Evolutionary conservation across 2,113 vertebrate genomes (phyloP), one percentile per base, ranked within the genome.

Genomic region (Otus sunia): DNA sequence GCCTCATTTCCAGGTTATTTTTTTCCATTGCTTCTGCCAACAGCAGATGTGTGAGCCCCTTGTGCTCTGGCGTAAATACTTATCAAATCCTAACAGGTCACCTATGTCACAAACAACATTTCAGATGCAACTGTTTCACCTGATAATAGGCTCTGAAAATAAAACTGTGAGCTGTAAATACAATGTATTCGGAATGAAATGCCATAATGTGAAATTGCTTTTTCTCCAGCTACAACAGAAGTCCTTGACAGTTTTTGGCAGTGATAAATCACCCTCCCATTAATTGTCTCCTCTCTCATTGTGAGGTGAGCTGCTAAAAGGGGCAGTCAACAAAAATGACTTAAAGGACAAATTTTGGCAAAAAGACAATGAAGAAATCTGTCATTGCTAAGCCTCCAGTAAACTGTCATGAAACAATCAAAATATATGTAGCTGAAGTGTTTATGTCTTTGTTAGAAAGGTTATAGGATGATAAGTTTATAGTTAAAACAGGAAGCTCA

Each of bases 191-290:
- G 98, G 99, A 99, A 99, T 99, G 99, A 99, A 99, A 99, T 99
- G 98, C 99, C 99, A 99, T 99, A 99, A 99, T 99, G 99, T 99
- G 99, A 99, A 99, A 99, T 99, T 99, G 99, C 98, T 98, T 98
- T 99, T 98, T 98, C 98, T 99, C 99, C 98, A 98, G 99, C 99
- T 99, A 99, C 99, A 99, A 99, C 99, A 99, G 99, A 99, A 99
- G 99, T 99, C 99, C 99, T 99, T 99, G 99, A 99, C 99, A 99
- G 99, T 99, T 99, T 99, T 98, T 99, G 99, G 99, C 99, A 99
- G 99, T 99, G 99, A 99, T 99, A 99, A 99, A 99, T 99, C 99
- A 99, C 99, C 99, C 99, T 99, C 99, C 99, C 99, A 99, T 99
- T 99, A 99, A 99, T 99, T 99, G 99, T 99, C 99, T 99, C 99